A percentile compares a stretch with the other conserved stretches of the same genome.
These are phyloP conservation scores for Crypturellus undulatus DNA, from an alignment of 2,113 vertebrate genomes.

Conservation along the genomic window DNA sequence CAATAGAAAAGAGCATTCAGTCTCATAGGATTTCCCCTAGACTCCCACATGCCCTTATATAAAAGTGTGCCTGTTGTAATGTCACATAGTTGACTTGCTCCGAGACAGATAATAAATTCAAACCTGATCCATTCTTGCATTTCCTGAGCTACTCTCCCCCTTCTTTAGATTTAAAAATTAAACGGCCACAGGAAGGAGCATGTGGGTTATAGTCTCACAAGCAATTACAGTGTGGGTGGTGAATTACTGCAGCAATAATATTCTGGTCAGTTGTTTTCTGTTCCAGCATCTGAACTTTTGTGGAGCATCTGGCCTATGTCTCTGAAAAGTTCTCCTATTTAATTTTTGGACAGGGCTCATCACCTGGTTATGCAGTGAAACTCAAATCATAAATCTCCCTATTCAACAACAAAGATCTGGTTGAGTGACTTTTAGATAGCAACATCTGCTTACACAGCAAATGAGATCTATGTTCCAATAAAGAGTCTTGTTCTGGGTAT, in stretches of 20 bases:
- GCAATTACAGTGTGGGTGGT: background rate
- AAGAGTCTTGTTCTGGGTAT: background rate
- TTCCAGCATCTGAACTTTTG: background rate
- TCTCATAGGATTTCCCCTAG: background rate
- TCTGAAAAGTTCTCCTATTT: conserved; percentile 28
- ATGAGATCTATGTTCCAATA: conserved; percentile 18
- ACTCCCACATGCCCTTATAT: background rate
- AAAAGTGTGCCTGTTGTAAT: background rate
- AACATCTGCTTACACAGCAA: conserved; percentile 48
- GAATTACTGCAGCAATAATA: conserved; percentile 26
- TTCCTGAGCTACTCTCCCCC: background rate
- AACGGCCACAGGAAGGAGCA: background rate
- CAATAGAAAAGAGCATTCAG: background rate
- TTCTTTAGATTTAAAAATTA: background rate
- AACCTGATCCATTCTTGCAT: background rate
- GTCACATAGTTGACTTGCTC: background rate
- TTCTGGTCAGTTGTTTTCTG: conserved; percentile 19
- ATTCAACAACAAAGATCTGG: conserved; percentile 46
- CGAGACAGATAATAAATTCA: background rate
- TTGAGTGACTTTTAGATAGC: background rate
- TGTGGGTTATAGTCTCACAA: background rate
- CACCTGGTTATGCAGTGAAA: conserved; percentile 16
- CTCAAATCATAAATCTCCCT: conserved; percentile 38
- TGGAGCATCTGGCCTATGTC: conserved; percentile 1
- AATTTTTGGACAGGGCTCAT: conserved; percentile 34